Percentiles rank a stretch among this genome's conserved stretches.
These are phyloP conservation scores for Campoletis raptor DNA, from an alignment of 2,888 invertebrate genomes.

Conservation along the genomic window DNA sequence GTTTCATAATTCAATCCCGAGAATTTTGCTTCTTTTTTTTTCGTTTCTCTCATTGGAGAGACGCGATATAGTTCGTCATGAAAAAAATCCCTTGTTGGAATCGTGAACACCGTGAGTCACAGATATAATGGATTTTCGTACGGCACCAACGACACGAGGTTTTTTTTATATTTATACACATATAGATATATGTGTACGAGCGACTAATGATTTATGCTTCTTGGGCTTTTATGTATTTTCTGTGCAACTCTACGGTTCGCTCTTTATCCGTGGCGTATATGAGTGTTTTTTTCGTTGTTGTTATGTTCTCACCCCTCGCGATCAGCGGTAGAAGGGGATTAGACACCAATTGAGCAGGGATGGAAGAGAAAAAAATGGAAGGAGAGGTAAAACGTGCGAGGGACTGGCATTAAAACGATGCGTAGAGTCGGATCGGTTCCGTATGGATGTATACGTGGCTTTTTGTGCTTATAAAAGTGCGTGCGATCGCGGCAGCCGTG, in stretches of 20 bases:
- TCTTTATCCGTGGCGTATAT: constrained; percentile 70
- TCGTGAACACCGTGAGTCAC: constrained; percentile 78
- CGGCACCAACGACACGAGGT: constrained; percentile 71
- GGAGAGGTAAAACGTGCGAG: constrained; percentile 74
- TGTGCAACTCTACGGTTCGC: constrained; percentile 74
- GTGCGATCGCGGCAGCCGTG: constrained; percentile 37
- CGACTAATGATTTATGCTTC: constrained; percentile 81
- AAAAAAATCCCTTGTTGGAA: constrained; percentile 54
- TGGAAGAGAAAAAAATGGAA: constrained; percentile 60
- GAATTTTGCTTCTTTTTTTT: background rate
- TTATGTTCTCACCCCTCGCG: constrained; percentile 80
- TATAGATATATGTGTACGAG: background rate
- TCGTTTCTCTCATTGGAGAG: constrained; percentile 28
- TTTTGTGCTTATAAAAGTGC: constrained; percentile 30
- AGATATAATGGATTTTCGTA: constrained; percentile 80
- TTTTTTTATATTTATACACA: background rate
- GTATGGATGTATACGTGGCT: constrained; percentile 25
- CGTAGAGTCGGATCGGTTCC: constrained; percentile 61
- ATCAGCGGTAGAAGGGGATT: constrained; percentile 62
- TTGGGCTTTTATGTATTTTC: constrained; percentile 81
- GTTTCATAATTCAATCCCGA: background rate
- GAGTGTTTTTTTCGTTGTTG: constrained; percentile 27
- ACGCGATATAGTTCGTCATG: constrained; percentile 61
- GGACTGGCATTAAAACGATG: constrained; percentile 57
- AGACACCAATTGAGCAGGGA: constrained; percentile 64